phyloP scores from a whole-genome alignment of 2,797 vertebrate genomes.

The Helarctos malayanus region DNA sequence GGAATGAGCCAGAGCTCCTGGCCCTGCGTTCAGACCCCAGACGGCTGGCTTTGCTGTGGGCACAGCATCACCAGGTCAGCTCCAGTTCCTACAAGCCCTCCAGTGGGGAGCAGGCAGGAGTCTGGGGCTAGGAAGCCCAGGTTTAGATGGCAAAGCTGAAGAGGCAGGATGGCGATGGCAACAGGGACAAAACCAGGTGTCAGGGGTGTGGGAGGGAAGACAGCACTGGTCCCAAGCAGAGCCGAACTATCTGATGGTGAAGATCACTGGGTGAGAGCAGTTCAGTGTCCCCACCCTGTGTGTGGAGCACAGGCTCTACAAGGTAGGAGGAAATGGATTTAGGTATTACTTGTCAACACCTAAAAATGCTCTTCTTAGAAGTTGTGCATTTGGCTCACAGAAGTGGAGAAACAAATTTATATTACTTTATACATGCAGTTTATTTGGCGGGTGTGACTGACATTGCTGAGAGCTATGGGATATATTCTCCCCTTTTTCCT shows the following conservation, averaged over 20 bases:
- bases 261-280: background rate
- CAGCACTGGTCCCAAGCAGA: background rate
- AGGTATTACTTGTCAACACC: background rate
- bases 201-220: background rate
- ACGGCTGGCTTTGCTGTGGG: background rate
- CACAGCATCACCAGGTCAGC: background rate
- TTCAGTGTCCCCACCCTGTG: background rate
- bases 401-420: background rate
- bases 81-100: background rate
- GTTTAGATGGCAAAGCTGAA: background rate
- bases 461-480: background rate
- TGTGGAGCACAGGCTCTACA: background rate
- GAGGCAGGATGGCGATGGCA: background rate
- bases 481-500: background rate
- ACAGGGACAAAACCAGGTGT: background rate
- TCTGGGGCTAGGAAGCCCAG: background rate
- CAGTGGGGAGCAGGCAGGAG: accelerated
- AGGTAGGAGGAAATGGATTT: background rate
- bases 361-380: background rate
- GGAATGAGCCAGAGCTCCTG: background rate
- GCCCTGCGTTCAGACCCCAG: background rate
- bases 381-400: background rate
- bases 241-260: background rate
- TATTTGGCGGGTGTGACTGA: background rate
- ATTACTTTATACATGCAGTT: background rate